Evolutionary conservation across 2,113 vertebrate genomes (phyloP), one percentile per base, ranked within the genome.

Genomic region (Galeopterus variegatus): DNA sequence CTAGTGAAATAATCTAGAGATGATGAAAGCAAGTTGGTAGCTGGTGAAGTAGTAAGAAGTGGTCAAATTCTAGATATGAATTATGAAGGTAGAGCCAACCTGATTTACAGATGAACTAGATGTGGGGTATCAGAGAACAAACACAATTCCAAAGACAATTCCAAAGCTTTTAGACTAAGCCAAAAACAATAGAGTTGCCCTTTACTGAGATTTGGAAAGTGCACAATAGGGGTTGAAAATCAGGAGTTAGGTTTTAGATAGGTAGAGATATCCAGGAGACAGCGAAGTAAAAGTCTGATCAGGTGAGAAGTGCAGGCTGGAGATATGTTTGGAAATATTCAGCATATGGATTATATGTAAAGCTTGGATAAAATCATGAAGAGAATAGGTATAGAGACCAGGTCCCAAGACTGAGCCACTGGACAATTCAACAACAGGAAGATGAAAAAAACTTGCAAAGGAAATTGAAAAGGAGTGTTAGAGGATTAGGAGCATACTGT

Each of bases 281-380:
- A 83, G 69, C 23, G 76, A 77, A 90, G 60, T 33, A 90, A 87
- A 86, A 77, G 17, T 11, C 5, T 72, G 24, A 65, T 41, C 54
- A 91, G 26, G 5, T 72, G 33, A 64, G n/a, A 54, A n/a, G 41
- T 80, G n/a, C n/a, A 85, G 24, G 28, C 45, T 64, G 5, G 48
- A 65, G 48, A 85, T 41, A 85, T 7, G 85, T 65, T 58, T 65
- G 69, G n/a, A 48, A 18, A 1, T 80, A 80, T 50, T 65, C 45
- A 58, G 65, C 31, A 80, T 5, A 79, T 41, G 7, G 76, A 76
- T 77, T 48, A 72, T 73, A 86, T 7, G 72, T 94, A 80, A 90
- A 86, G 48, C 45, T 52, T 70, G 18, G 64, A 80, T 72, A 70
- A 69, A 96, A 54, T 56, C 77, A 94, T 45, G 83, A 82, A 60